phyloP scores from a whole-genome alignment of 1,140 invertebrate genomes.

The Drosophila melanica region DNA sequence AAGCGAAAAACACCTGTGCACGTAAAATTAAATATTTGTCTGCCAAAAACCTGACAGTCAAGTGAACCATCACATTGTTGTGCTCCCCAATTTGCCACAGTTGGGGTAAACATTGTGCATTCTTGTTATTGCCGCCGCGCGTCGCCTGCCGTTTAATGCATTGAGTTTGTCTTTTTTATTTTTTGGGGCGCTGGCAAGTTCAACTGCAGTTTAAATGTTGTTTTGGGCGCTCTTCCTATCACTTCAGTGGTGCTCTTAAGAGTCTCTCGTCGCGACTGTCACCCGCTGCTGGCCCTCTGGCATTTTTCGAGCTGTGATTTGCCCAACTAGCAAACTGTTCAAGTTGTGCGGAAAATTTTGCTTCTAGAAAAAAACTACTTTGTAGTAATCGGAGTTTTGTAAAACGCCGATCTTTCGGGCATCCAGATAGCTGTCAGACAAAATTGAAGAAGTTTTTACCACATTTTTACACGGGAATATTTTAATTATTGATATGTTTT shows the following conservation, averaged over 20 bases:
- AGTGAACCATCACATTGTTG: slow-evolving; percentile 35
- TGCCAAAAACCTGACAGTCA: slow-evolving; percentile 18
- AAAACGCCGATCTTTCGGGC: too few relatives aligned
- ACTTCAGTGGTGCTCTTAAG: not conserved
- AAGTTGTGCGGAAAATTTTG: not conserved
- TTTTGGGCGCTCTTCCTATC: slow-evolving; percentile 16
- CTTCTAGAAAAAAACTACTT: not conserved
- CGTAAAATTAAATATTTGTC: slow-evolving; percentile 37
- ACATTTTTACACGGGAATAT: too few relatives aligned
- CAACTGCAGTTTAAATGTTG: slow-evolving; percentile 48
- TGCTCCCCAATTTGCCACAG: slow-evolving; percentile 22
- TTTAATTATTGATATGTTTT: too few relatives aligned
- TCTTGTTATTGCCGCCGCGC: slow-evolving; percentile 8
- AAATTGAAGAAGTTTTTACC: too few relatives aligned
- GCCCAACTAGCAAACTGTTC: not conserved
- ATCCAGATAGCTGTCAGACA: too few relatives aligned
- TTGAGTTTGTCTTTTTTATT: slow-evolving; percentile 2
- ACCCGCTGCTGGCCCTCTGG: slow-evolving; percentile 8
- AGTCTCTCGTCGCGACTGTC: not conserved
- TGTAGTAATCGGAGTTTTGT: too few relatives aligned
- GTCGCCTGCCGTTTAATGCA: not conserved
- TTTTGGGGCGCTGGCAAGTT: slow-evolving; percentile 16
- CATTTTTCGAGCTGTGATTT: slow-evolving; percentile 11
- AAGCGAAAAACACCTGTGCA: slow-evolving; percentile 8
- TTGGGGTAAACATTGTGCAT: not conserved